Base-by-base conservation (phyloP, 2,797 vertebrate species). In the Sebastes iracundus region DNA sequence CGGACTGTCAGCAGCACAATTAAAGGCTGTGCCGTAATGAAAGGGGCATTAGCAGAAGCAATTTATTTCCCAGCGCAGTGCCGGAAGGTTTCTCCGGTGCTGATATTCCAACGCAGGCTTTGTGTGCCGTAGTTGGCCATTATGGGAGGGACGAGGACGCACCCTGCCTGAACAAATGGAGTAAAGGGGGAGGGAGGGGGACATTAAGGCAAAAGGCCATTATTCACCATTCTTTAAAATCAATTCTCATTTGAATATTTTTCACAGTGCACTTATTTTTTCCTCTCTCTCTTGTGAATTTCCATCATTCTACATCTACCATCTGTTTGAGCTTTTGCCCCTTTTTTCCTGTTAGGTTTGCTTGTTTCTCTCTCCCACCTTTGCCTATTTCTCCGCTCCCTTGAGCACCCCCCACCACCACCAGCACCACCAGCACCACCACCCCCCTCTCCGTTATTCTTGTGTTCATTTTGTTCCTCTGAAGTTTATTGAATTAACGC, bases 401-500 rank as follows among this genome's bases (percentile, higher is more conserved):
- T 60, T 20, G 62, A 79, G 56, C 56, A 66, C 13, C 60, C 38
- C 2, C 22, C 5, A 6, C 11, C 28, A 2, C n/a, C 55, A 7
- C 38, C 62, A 13, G 20, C 65, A 2, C 62, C 74, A 30, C 28
- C 65, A 12, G 20, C 66, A 3, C 62, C 74, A 3, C 62, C 74
- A 11, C 16, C 72, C 80, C 63, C 69, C 69, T 62, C 77, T 64
- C 87, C 55, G 63, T 86, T 93, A 84, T 90, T 93, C 75, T 87
- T 89, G 86, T 92, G 88, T 93, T 94, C 91, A 92, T 94, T 94
- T 92, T 94, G 91, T 92, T 93, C 88, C 86, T 93, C 90, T 95
- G 91, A 93, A 95, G 93, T 95, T 95, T 95, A 95, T 96, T 96
- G 94, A 95, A 95, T 96, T 95, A 95, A 91, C 67, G 85, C 93